Base-by-base conservation (phyloP, 2,888 invertebrate species). In the Nezara viridula region DNA sequence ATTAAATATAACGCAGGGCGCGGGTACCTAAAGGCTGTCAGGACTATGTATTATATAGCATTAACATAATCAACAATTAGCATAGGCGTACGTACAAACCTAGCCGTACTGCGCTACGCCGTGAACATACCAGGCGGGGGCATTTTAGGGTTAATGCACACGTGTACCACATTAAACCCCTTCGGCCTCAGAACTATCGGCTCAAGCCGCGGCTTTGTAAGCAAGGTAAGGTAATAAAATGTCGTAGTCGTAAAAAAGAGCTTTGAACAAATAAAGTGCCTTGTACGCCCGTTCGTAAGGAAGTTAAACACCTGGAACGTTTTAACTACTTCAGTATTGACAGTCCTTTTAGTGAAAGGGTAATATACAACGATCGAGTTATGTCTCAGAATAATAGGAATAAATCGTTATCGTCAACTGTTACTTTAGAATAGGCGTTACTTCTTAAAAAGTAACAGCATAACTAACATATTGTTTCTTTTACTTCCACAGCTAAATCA, bases 191-290 rank as follows among this genome's bases (percentile, higher is more conserved):
- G 66, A 73, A 73, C 66, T 73, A 73, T 73, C 32, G 66, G n/a
- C 32, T 21, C n/a, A 73, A 37, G 27, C 66, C 32, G 37, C 66
- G 32, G 37, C 19, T 32, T 7, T 73, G 21, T 73, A 73, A 73
- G 66, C 66, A 19, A 73, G 66, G 66, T 73, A 19, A 37, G 66
- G 66, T 21, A 32, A 73, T 73, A 73, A 73, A 73, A 73, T 73
- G 66, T 73, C 66, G 12, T 2, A 37, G 32, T 73, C 66, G 44
- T 81, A 81, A 81, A 44, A 81, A 40, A 47, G 24, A 44, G 12
- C 44, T 81, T 44, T 40, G 81, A 81, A 81, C 44, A 24, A 44
- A 81, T 24, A 44, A 81, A 81, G 81, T 81, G 24, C 21, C 40
- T 40, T 77, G 44, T 40, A 77, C 6, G 40, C 40, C 14, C 40